Evolutionary conservation across 2,888 invertebrate species (phyloP), one percentile per base, ranked within the genome.

Genomic region (Latheticus oryzae): DNA sequence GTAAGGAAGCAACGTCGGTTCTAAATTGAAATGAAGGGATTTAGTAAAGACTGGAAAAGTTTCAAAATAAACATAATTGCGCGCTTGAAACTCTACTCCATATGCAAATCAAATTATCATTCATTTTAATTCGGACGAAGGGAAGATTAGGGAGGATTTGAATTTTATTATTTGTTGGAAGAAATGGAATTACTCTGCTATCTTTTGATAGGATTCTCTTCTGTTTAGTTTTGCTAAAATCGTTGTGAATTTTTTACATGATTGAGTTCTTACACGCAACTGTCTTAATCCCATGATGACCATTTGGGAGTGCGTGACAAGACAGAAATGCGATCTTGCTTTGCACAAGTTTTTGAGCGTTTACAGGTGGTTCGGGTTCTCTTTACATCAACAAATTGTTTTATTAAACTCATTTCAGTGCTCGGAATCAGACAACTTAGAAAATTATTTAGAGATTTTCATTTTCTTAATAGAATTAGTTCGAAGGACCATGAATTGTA

Each of bases 201-300:
- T n/a, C n/a, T n/a, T n/a, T n/a, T n/a, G n/a, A n/a, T n/a, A n/a
- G n/a, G n/a, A n/a, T n/a, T n/a, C n/a, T n/a, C n/a, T n/a, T n/a
- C n/a, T n/a, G n/a, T n/a, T n/a, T n/a, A n/a, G n/a, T n/a, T n/a
- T n/a, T n/a, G n/a, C n/a, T n/a, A n/a, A n/a, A n/a, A n/a, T n/a
- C n/a, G n/a, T n/a, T n/a, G n/a, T n/a, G n/a, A n/a, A n/a, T n/a
- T n/a, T n/a, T n/a, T n/a, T n/a, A n/a, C n/a, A n/a, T n/a, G 13
- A 47, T 47, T 33, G 48, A 24, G 35, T 47, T 47, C 32, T 47
- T 47, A 33, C 47, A 47, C 47, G 47, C 47, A 33, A 47, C 47
- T 45, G 30, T 19, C 32, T 32, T 17, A 23, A 33, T 24, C 32
- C 35, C 12, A 24, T 15, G 35, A 35, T 48, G 48, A 48, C 23